These are phyloP conservation scores for Synanthedon tipuliformis DNA, from an alignment of 2,888 invertebrate species.

Conservation along the genomic window DNA sequence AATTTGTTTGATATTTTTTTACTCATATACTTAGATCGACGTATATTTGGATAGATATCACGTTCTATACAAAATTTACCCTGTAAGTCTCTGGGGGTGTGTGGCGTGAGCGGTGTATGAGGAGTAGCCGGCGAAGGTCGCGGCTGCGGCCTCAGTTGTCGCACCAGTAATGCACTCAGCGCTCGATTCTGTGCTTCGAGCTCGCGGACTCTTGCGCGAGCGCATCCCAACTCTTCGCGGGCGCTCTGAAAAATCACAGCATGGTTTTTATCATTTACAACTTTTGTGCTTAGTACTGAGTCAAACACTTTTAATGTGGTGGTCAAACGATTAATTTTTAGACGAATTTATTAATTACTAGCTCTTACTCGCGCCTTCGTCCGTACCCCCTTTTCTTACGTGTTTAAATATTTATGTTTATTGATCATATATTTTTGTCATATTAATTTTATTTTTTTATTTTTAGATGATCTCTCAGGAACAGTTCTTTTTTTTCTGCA, in stretches of 20 bases:
- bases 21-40: background rate
- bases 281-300: background rate
- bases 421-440: no score
- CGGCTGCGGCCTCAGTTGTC: conserved; percentile 69
- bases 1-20: no score
- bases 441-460: no score
- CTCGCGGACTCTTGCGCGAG: conserved; percentile 80
- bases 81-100: conserved; percentile 37
- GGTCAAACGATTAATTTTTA: no score
- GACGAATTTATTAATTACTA: no score
- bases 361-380: no score
- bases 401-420: no score
- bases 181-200: conserved; percentile 83
- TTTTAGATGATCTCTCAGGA: no score
- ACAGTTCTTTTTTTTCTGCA: no score
- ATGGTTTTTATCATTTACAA: background rate
- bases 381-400: no score
- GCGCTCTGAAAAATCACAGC: conserved; percentile 68
- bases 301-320: no score
- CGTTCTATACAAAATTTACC: conserved; percentile 13
- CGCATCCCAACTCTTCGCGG: conserved; percentile 80
- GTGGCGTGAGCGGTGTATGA: conserved; percentile 48
- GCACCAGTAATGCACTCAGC: conserved; percentile 76
- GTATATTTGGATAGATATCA: conserved; percentile 11
- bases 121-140: conserved; percentile 68